Evolutionary conservation across 2,888 invertebrate genomes (phyloP).

Genomic region (Antheraea yamamai): DNA sequence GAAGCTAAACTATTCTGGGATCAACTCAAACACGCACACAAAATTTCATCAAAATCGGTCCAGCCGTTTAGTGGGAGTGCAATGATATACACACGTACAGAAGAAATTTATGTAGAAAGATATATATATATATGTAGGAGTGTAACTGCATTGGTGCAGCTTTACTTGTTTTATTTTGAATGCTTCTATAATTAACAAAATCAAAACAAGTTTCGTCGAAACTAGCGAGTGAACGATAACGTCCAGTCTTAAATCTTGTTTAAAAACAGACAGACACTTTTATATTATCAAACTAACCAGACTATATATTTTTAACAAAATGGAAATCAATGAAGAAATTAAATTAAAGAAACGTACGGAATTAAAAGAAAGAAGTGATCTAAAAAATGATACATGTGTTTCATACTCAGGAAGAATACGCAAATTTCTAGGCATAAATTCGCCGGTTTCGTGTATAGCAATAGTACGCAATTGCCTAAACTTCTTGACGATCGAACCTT

Average conservation of each 20-base stretch:
- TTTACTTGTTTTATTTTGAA: background rate
- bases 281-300: slow-evolving; percentile 18
- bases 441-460: background rate
- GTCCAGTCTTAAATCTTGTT: slow-evolving; percentile 38
- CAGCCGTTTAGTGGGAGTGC: too few relatives aligned
- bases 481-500: slow-evolving; percentile 85
- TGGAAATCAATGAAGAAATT: slow-evolving; percentile 19
- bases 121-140: background rate
- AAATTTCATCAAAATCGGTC: too few relatives aligned
- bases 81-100: too few relatives aligned
- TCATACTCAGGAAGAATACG: background rate
- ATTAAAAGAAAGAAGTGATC: slow-evolving; percentile 22
- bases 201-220: slow-evolving; percentile 18
- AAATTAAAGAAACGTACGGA: background rate
- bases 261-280: slow-evolving; percentile 31
- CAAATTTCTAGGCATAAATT: slow-evolving; percentile 31
- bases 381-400: slow-evolving; percentile 23
- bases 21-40: too few relatives aligned
- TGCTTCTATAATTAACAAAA: slow-evolving; percentile 6
- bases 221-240: slow-evolving; percentile 40
- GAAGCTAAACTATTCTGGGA: too few relatives aligned
- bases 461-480: slow-evolving; percentile 1
- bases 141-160: background rate
- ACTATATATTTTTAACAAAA: background rate
- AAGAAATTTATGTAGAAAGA: too few relatives aligned